Conservation (phyloP, 1,140 invertebrate genomes). For the Pentalonia nigronervosa region DNA sequence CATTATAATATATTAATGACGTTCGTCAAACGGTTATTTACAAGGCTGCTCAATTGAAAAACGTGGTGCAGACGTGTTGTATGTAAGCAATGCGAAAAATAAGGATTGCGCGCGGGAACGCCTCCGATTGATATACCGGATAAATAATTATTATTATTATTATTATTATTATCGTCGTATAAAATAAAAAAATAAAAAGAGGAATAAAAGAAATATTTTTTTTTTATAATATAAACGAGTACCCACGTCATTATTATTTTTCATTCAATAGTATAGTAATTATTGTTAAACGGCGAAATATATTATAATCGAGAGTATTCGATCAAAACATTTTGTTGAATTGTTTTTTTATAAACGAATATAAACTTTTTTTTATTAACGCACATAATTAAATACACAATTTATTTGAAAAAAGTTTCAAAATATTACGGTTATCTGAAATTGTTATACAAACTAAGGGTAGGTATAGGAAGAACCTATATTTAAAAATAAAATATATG, state of each 20-base stretch:
- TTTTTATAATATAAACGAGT: neutral
- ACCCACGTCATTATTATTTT: neutral
- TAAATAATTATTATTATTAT: neutral
- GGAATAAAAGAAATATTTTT: neutral
- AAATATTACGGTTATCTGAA: neutral
- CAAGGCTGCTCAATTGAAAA: neutral
- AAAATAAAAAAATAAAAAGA: neutral
- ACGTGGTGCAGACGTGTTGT: neutral
- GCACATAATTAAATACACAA: neutral
- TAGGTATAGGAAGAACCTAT: neutral
- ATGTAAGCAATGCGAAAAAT: neutral
- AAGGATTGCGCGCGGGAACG: neutral
- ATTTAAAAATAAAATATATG: neutral
- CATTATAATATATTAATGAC: slow-evolving; percentile 49
- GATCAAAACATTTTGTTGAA: neutral
- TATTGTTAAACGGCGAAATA: neutral
- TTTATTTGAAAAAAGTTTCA: neutral
- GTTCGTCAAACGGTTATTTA: slow-evolving; percentile 24
- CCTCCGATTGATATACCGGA: neutral
- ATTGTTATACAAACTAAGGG: neutral
- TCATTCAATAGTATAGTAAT: neutral
- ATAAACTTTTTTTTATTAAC: neutral
- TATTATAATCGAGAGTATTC: neutral
- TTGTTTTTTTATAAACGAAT: neutral
- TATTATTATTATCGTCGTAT: too few relatives aligned